Evolutionary conservation across 2,797 vertebrate genomes (phyloP).

Genomic region (Dryobates pubescens): DNA sequence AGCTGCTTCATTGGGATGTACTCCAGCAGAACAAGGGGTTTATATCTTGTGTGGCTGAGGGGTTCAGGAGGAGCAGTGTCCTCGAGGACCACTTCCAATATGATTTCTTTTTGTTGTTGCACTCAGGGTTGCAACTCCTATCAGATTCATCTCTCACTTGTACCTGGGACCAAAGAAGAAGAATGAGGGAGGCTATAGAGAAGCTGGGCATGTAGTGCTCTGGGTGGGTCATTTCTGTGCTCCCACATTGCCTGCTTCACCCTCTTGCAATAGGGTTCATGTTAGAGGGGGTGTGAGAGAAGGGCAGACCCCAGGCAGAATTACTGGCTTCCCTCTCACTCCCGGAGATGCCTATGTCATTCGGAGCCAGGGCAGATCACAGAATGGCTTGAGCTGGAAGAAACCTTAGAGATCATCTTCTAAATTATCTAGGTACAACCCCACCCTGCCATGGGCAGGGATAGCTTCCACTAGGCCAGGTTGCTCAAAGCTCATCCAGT

Average conservation of each 20-base stretch:
- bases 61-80: not conserved
- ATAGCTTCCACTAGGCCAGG: no score
- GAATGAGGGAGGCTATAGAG: not conserved
- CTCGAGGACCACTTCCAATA: fast-evolving
- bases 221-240: fast-evolving
- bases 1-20: fast-evolving
- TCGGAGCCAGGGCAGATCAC: not conserved
- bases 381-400: no score
- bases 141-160: not conserved
- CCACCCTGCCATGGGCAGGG: no score
- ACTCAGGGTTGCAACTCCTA: fast-evolving
- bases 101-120: not conserved
- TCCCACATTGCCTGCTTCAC: fast-evolving
- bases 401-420: no score
- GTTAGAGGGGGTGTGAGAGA: not conserved
- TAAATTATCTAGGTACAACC: no score
- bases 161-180: not conserved
- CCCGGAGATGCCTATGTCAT: not conserved
- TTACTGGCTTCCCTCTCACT: not conserved
- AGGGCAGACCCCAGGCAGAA: not conserved
- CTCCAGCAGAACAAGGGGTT: fast-evolving
- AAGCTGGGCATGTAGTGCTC: fast-evolving
- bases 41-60: not conserved
- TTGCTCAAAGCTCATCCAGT: no score
- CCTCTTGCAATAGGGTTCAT: fast-evolving